Conservation (phyloP, 2,888 invertebrate species). For the Bombylius major region DNA sequence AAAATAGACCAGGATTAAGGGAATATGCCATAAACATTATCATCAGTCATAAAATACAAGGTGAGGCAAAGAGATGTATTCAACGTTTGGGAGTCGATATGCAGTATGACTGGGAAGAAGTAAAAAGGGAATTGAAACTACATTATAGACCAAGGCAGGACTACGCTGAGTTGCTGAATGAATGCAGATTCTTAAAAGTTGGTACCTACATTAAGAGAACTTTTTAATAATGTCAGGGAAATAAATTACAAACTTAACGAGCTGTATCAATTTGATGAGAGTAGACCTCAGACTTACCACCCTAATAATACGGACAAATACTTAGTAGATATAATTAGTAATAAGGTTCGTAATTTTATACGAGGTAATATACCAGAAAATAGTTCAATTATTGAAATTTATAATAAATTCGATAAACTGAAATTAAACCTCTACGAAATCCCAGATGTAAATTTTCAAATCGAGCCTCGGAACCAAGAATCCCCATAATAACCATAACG, state of each 20-base stretch:
- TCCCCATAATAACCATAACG: too few relatives aligned
- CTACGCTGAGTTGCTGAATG: background rate
- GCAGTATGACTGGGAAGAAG: background rate
- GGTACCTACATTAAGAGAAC: too few relatives aligned
- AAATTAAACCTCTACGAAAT: background rate
- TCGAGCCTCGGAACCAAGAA: too few relatives aligned
- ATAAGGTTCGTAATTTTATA: conserved; percentile 1
- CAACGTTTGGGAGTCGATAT: background rate
- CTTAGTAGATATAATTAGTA: conserved; percentile 3
- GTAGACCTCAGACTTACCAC: too few relatives aligned
- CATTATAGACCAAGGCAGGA: background rate
- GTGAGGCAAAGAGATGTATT: conserved; percentile 3
- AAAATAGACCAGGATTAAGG: background rate
- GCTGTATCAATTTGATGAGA: conserved; percentile 1
- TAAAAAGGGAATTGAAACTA: conserved; percentile 1
- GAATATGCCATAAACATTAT: background rate
- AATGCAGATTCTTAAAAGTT: background rate
- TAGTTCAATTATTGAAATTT: background rate
- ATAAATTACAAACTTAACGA: conserved; percentile 2
- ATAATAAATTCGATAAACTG: conserved; percentile 1
- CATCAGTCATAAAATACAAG: background rate
- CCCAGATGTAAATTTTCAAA: too few relatives aligned
- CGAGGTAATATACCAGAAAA: conserved; percentile 4
- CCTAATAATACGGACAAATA: conserved; percentile 4
- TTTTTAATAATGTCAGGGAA: too few relatives aligned